Base-by-base conservation (phyloP, 2,797 vertebrate species). In the Spondyliosoma cantharus region DNA sequence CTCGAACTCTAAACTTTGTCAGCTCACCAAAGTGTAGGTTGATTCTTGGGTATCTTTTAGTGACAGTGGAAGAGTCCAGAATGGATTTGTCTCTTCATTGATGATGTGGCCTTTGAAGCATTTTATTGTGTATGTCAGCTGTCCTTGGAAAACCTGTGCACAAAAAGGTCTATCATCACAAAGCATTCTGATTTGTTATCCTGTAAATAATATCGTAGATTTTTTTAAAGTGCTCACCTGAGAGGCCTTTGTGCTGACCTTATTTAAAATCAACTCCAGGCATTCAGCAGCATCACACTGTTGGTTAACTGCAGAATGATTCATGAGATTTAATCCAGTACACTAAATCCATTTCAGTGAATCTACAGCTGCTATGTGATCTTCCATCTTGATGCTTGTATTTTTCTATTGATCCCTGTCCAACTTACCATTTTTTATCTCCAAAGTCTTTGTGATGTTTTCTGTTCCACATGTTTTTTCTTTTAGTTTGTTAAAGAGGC, bases 261-360 rank as follows among this genome's bases (percentile, higher is more conserved):
- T 45, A 12, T 52, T 52, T 68, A 93, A 56, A 24, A 88, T 88
- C 71, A 61, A 72, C 62, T 87, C 80, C 75, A 90, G 86, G 48
- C 81, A 93, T 61, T 91, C 84, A 27, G 86, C 85, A 17, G 88
- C 91, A 78, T 93, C 92, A 65, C 84, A 45, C 48, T 93, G 91
- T 67, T 84, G 43, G 50, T 4, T 3, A 45, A 77, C 74, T 84
- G 27, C 8, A 64, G 19, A 57, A 58, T 0, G 3, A 72, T 16
- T 58, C 16, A 7, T 78, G 2, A 66, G 86, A 86, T 14, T 82
- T 16, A 3, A 53, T 45, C 2, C 2, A 3, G 9, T 17, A 0
- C 42, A 24, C 5, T 5, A 53, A n/a, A 20, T 49, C 48, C 15
- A 37, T 37, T 37, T 37, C 37, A 7, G 50, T 53, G n/a, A 53